Conservation (phyloP, 2,113 vertebrate genomes). For the Microcebus lehilahytsara region DNA sequence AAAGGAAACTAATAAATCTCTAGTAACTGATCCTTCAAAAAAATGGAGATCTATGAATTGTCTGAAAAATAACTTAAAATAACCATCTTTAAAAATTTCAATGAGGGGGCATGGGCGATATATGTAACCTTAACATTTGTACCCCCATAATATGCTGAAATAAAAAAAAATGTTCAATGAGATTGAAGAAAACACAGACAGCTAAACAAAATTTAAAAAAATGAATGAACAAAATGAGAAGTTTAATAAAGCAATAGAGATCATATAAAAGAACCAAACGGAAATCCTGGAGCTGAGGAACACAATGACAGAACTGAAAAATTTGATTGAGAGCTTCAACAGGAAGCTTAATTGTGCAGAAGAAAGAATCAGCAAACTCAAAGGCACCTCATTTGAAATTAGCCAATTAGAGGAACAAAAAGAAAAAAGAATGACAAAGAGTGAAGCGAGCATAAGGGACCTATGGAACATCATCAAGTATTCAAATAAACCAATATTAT, state of each 20-base stretch:
- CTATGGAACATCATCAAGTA: background rate
- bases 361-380: too few species aligned
- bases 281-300: too few species aligned
- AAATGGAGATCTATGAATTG: background rate
- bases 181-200: background rate
- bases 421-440: background rate
- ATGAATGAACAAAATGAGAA: too few species aligned
- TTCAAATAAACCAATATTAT: background rate
- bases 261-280: too few species aligned
- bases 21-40: background rate
- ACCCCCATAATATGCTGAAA: too few species aligned
- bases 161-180: background rate
- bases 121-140: too few species aligned
- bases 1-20: background rate
- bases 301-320: too few species aligned
- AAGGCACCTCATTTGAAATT: too few species aligned
- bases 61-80: background rate
- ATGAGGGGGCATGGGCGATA: background rate
- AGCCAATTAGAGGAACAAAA: background rate
- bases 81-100: background rate
- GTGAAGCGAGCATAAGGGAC: background rate
- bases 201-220: too few species aligned
- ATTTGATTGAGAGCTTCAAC: too few species aligned
- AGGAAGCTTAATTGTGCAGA: too few species aligned
- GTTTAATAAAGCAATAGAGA: too few species aligned